These are phyloP conservation scores for Apodemus speciosus DNA, from an alignment of 2,113 vertebrate species.

Conservation along the genomic window DNA sequence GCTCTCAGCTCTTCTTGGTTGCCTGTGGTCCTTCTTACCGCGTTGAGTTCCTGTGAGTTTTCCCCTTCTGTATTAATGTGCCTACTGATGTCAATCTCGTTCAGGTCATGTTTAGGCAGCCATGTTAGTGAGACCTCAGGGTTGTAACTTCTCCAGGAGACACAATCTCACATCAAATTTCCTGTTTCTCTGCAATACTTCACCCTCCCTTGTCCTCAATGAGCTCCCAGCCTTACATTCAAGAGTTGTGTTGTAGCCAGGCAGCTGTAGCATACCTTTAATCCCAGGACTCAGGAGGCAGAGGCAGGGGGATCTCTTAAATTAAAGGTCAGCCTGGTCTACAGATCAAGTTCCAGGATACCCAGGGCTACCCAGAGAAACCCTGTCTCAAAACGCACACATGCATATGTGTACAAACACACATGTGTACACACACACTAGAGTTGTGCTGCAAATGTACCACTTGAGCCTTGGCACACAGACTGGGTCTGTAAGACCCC, in stretches of 20 bases:
- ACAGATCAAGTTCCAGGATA: not conserved
- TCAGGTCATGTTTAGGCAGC: not conserved
- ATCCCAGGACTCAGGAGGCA: not conserved
- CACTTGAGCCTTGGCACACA: not conserved
- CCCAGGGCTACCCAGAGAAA: not conserved
- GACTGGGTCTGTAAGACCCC: too few relatives aligned
- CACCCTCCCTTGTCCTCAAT: not conserved
- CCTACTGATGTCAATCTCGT: not conserved
- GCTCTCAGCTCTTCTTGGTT: not conserved
- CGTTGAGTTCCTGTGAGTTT: not conserved
- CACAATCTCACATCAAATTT: not conserved
- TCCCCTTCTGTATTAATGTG: not conserved
- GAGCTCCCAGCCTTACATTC: not conserved
- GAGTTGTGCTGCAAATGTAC: too few relatives aligned
- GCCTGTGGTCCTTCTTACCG: not conserved
- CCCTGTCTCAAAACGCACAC: not conserved
- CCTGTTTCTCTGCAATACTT: not conserved
- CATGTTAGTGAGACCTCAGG: too few relatives aligned
- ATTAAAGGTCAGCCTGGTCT: not conserved
- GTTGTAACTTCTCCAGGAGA: not conserved
- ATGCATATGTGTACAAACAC: not conserved
- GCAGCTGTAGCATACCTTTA: not conserved
- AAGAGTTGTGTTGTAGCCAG: not conserved
- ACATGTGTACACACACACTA: too few relatives aligned
- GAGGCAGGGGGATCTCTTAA: not conserved